Evolutionary conservation across 2,113 vertebrate species (phyloP).

Genomic region (Thamnaconus septentrionalis): DNA sequence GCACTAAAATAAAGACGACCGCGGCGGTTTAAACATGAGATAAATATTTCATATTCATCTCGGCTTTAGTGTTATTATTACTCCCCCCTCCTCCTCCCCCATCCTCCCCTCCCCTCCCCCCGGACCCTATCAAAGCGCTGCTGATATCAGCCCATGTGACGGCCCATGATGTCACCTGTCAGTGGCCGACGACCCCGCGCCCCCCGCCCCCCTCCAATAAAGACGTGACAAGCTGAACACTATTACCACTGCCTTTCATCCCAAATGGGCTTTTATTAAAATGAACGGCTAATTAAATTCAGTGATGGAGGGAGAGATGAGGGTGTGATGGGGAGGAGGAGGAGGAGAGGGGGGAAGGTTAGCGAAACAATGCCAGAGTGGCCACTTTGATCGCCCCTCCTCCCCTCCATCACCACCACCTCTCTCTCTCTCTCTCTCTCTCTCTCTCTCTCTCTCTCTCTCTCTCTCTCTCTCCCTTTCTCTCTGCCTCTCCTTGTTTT

Average conservation of each 20-base stretch:
- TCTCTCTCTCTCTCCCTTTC: background rate
- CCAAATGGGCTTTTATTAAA: conserved; percentile 82
- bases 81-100: background rate
- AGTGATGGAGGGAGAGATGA: conserved; percentile 70
- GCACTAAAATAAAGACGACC: too few relatives aligned
- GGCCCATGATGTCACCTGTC: conserved; percentile 61
- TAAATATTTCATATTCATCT: conserved; percentile 31
- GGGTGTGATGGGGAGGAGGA: too few relatives aligned
- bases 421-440: conserved; percentile 9
- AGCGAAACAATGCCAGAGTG: conserved; percentile 74
- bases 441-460: too few relatives aligned
- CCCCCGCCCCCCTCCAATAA: conserved; percentile 48
- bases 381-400: conserved; percentile 74
- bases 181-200: conserved; percentile 33
- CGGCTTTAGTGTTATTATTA: conserved; percentile 33
- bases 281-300: conserved; percentile 82
- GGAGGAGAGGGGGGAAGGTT: too few relatives aligned
- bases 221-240: conserved; percentile 65
- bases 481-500: conserved; percentile 60
- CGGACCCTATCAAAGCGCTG: conserved; percentile 20
- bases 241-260: conserved; percentile 71
- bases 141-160: conserved; percentile 45
- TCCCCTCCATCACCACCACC: conserved; percentile 34
- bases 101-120: too few relatives aligned
- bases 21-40: conserved; percentile 17